A percentile compares a stretch with the other conserved stretches of the same genome.
phyloP scores from a whole-genome alignment of 53 echinoderm and acorn worm species.

The Henricia sp. region DNA sequence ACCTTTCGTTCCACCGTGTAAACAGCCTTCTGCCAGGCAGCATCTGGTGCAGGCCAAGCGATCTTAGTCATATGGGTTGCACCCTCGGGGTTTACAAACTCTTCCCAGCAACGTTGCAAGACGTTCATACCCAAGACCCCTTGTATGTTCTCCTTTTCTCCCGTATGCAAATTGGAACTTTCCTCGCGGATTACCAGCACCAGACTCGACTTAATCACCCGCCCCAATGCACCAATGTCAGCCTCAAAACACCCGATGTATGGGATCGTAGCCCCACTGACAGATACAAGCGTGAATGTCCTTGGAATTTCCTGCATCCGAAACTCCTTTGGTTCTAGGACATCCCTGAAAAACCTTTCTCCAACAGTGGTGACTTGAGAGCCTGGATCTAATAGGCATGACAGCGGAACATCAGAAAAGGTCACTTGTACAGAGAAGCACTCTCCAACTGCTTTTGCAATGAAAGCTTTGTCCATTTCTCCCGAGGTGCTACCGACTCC shows the following conservation, averaged over 20 bases:
- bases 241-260: constrained; percentile 53
- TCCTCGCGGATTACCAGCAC: constrained; percentile 36
- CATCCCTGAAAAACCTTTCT: too few relatives aligned
- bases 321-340: background rate
- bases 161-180: background rate
- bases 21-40: constrained; percentile 53
- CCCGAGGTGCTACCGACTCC: constrained; percentile 4
- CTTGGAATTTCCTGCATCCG: background rate
- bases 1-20: constrained; percentile 23
- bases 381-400: too few relatives aligned
- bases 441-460: constrained; percentile 31
- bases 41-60: constrained; percentile 16
- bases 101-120: constrained; percentile 38
- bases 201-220: constrained; percentile 12
- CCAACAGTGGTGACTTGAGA: too few relatives aligned
- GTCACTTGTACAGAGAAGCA: too few relatives aligned
- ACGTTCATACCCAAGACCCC: constrained; percentile 54
- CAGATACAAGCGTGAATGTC: constrained; percentile 45
- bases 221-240: background rate
- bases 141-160: background rate
- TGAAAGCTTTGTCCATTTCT: background rate
- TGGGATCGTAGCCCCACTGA: constrained; percentile 52
- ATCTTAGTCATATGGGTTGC: constrained; percentile 15
- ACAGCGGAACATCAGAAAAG: too few relatives aligned
- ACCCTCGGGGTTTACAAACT: background rate